Evolutionary conservation across 1,140 invertebrate species (phyloP).

Genomic region (Limonius californicus): DNA sequence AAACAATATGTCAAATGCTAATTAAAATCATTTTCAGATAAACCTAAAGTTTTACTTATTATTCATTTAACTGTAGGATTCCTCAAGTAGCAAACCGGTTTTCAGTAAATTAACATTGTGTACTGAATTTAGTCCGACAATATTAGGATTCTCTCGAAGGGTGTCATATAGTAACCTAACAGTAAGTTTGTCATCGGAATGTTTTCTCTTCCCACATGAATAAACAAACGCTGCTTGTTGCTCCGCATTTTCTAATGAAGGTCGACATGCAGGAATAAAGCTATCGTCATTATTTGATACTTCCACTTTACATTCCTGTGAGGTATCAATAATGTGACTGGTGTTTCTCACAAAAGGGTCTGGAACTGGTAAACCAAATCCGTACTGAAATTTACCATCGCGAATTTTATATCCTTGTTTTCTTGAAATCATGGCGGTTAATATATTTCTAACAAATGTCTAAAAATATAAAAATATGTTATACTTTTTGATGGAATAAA

Average conservation of each 20-base stretch:
- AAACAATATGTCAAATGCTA: background rate
- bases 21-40: background rate
- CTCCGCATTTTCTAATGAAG: slow-evolving; percentile 37
- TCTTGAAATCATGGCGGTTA: slow-evolving; percentile 51
- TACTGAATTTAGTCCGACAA: slow-evolving; percentile 33
- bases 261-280: slow-evolving; percentile 34
- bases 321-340: slow-evolving; percentile 41
- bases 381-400: slow-evolving; percentile 52
- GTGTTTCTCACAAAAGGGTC: slow-evolving; percentile 55
- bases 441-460: slow-evolving; percentile 53
- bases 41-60: background rate
- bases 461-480: slow-evolving; percentile 29
- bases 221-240: slow-evolving; percentile 42
- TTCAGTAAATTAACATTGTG: slow-evolving; percentile 36
- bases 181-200: slow-evolving; percentile 29
- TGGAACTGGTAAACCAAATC: slow-evolving; percentile 51
- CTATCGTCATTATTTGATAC: slow-evolving; percentile 36
- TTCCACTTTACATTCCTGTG: slow-evolving; percentile 34
- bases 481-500: too few species aligned
- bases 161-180: slow-evolving; percentile 38
- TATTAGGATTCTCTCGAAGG: slow-evolving; percentile 33
- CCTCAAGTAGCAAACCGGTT: slow-evolving; percentile 30
- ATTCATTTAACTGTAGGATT: too few species aligned
- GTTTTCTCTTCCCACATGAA: slow-evolving; percentile 32
- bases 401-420: slow-evolving; percentile 53